phyloP scores from a whole-genome alignment of 1,140 invertebrate species.

The Whitmania pigra region DNA sequence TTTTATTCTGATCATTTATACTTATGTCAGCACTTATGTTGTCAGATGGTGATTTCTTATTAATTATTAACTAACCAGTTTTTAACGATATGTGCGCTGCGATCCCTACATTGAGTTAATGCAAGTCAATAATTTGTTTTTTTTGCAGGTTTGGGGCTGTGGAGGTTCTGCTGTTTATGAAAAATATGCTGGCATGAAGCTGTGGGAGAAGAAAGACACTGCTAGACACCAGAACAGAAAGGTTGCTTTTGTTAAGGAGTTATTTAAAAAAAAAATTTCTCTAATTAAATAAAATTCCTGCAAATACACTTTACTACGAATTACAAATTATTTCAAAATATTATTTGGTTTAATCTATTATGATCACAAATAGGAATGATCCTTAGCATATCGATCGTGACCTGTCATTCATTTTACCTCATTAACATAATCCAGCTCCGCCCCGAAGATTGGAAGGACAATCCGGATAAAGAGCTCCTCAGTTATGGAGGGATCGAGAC shows the following conservation, averaged over 20 bases:
- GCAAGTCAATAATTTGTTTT: too few species aligned
- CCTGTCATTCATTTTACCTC: background rate
- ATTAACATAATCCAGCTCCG: conserved; percentile 4
- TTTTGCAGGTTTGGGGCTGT: conserved; percentile 6
- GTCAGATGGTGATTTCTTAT: too few species aligned
- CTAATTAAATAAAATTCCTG: too few species aligned
- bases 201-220: background rate
- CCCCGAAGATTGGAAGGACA: conserved; percentile 16
- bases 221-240: conserved; percentile 10
- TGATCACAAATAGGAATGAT: background rate
- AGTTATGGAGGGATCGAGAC: conserved; percentile 5
- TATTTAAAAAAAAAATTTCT: background rate
- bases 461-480: conserved; percentile 17
- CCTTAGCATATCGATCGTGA: background rate
- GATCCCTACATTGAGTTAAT: too few species aligned
- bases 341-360: too few species aligned
- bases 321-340: background rate
- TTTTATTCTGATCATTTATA: background rate
- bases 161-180: background rate
- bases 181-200: background rate
- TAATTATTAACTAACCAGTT: too few species aligned
- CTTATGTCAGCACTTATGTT: too few species aligned
- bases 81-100: too few species aligned
- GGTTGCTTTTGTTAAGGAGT: background rate
- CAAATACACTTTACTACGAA: too few species aligned